These are phyloP conservation scores for Rotaria socialis DNA, from an alignment of 2,888 invertebrate species.

Conservation along the genomic window DNA sequence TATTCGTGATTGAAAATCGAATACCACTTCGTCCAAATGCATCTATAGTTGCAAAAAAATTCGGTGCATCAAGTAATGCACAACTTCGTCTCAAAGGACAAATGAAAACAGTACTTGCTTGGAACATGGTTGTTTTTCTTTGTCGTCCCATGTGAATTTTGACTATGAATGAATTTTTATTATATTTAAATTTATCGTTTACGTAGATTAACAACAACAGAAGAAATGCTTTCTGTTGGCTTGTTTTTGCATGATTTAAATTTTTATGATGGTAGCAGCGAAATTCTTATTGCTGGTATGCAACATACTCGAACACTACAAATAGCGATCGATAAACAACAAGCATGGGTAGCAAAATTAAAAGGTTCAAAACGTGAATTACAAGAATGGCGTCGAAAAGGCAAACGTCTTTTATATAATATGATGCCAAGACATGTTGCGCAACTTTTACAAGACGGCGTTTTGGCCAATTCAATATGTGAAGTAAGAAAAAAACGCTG, in stretches of 20 bases:
- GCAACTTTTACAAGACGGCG: constrained; percentile 40
- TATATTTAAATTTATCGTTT: neutral
- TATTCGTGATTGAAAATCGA: neutral
- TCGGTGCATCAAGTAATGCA: neutral
- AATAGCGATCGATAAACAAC: constrained; percentile 45
- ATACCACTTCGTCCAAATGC: neutral
- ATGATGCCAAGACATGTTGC: constrained; percentile 44
- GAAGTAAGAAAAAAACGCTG: constrained; percentile 28
- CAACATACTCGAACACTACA: constrained; percentile 65
- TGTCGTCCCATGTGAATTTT: constrained; percentile 41
- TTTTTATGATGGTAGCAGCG: constrained; percentile 76
- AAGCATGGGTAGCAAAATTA: constrained; percentile 45
- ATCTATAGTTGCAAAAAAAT: neutral
- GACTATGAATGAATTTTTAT: neutral
- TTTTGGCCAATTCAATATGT: constrained; percentile 38
- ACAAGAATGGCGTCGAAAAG: constrained; percentile 41
- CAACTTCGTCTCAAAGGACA: constrained; percentile 44
- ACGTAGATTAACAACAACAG: constrained; percentile 43
- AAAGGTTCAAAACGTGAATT: constrained; percentile 40
- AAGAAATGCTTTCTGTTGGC: constrained; percentile 75
- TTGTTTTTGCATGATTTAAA: constrained; percentile 77
- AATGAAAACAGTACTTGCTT: constrained; percentile 43
- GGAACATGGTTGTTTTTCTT: constrained; percentile 38
- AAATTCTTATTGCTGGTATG: constrained; percentile 78
- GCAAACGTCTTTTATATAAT: constrained; percentile 40